Base-by-base conservation (phyloP, 2,113 vertebrate species). In the Gymnogyps californianus region DNA sequence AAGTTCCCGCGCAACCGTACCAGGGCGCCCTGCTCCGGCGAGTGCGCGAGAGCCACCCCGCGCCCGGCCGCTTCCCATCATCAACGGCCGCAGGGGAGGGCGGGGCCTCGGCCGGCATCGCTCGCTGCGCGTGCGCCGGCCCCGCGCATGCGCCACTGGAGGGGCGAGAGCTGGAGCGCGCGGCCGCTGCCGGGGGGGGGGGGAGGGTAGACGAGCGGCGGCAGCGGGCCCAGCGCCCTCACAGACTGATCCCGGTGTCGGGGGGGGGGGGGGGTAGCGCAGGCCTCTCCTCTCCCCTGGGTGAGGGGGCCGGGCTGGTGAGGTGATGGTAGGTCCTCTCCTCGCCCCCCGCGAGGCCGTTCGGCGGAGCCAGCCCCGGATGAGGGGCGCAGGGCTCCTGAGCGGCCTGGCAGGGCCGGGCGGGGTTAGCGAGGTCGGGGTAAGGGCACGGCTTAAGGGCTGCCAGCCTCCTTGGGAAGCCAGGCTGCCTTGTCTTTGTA, bases 231-330 rank as follows among this genome's bases (percentile, higher is more conserved):
- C n/a, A n/a, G 55, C 10, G 4, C 4, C 13, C 1, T 21, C 4
- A 1, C 1, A 11, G 15, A 9, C 1, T 7, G 1, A 1, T 25
- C 1, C 1, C 5, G 9, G 12, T 3, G 28, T 1, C 1, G 34
- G 11, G 8, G 5, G 7, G 13, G 40, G 40, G 40, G 21, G n/a
- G n/a, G n/a, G n/a, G n/a, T n/a, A n/a, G 10, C 1, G 2, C 4
- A 1, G 26, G 16, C 6, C 5, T 5, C 8, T 26, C 21, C 16
- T 7, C 11, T 49, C 5, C 15, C 16, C 3, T 8, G 29, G 49
- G 8, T 7, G 21, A 28, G 36, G 26, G 8, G 4, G 11, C 6
- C 3, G 10, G 21, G 18, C 28, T 8, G 19, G 42, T 19, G 32
- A 8, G 42, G 42, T 0, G 67, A 5, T 1, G 36, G 36, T 12